Base-by-base conservation (phyloP, 2,888 invertebrate genomes). In the Hydriomena furcata region DNA sequence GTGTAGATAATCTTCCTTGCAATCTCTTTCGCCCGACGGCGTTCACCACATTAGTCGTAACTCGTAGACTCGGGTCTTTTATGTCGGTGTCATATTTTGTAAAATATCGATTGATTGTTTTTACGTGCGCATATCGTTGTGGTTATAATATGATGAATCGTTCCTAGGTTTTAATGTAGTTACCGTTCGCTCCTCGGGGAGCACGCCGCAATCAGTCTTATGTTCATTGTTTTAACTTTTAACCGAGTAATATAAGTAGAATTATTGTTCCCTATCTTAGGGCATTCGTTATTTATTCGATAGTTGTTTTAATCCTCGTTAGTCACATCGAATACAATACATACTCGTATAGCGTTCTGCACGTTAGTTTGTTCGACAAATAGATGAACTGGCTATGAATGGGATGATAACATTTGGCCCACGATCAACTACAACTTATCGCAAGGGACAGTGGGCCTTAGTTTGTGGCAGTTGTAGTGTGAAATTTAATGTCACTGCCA, bases 61-160 rank as follows among this genome's bases (percentile, higher is more conserved):
- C 31, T 38, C 65, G 68, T 73, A 75, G 68, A 48, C 61, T 59
- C 56, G 63, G 59, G 63, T 59, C 59, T 31, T 54, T 54, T 68
- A 66, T 66, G 67, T 65, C 63, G 60, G 60, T 75, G 71, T 73
- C 44, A 71, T 52, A 67, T 67, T 68, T 75, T 73, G 65, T 60
- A 73, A 77, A 79, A 63, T 61, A 67, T 73, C 36, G 74, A 76
- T 73, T 57, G 69, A 24, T 36, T 71, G 73, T 63, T 86, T 72
- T 57, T 84, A 81, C 73, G 69, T 82, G 76, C 78, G 84, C 85
- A 89, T 87, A 89, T 88, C 88, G 69, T 79, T 70, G 75, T 82
- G 83, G 79, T 87, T 82, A 83, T n/a, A n/a, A n/a, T 75, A 79
- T 84, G 76, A 82, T 76, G 71, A 71, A 75, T 79, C 74, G 82